Conservation (phyloP, 2,797 vertebrate species). For the Melanotaenia boesemani region DNA sequence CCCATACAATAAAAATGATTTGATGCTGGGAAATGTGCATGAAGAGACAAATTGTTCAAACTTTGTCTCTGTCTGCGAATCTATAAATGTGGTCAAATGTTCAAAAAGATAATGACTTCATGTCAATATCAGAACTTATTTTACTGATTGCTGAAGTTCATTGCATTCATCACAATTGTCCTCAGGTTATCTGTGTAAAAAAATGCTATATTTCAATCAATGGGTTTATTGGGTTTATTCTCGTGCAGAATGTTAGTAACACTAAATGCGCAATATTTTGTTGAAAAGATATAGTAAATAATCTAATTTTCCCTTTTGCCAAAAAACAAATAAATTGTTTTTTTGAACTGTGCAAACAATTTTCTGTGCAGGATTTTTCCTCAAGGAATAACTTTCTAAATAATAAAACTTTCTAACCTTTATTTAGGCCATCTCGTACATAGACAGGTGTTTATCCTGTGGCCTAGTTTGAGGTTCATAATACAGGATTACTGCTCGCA, state of each 20-base stretch:
- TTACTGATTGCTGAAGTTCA: background rate
- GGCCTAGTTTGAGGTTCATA: conserved; percentile 36
- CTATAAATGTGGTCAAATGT: background rate
- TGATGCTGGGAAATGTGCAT: conserved; percentile 9
- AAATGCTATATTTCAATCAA: background rate
- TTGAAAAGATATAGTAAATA: no score
- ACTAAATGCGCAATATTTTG: background rate
- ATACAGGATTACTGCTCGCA: conserved; percentile 40
- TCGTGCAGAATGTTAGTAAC: background rate
- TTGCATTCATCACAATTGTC: background rate
- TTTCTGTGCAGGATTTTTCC: background rate
- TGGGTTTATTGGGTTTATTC: background rate
- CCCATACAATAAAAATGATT: conserved; percentile 20
- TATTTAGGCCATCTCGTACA: background rate
- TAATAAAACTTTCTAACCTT: background rate
- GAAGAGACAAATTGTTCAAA: conserved; percentile 9
- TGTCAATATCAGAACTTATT: no score
- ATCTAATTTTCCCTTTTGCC: no score
- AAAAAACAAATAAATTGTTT: no score
- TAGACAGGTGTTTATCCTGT: conserved; percentile 26
- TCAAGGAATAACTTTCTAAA: background rate
- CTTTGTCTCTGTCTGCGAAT: no score
- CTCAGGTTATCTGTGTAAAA: background rate
- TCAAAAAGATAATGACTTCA: background rate
- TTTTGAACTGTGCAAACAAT: background rate